phyloP scores from a whole-genome alignment of 2,113 vertebrate species.

The Vidua chalybeata region DNA sequence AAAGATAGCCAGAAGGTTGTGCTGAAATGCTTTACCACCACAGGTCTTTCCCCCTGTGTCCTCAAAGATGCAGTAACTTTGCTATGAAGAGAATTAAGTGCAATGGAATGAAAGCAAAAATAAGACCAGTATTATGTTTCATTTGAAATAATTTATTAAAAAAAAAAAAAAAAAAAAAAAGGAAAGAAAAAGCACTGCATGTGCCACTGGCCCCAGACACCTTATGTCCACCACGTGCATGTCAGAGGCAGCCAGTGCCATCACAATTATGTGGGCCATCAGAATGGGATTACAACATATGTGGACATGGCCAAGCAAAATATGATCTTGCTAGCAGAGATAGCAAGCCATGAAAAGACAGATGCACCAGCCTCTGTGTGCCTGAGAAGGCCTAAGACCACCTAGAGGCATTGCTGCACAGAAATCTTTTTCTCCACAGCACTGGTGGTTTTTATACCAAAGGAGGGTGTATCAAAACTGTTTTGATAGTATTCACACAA shows the following conservation, averaged over 20 bases:
- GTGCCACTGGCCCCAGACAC: no score
- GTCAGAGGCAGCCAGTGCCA: neutral
- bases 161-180: no score
- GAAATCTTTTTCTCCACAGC: neutral
- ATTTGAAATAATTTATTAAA: neutral
- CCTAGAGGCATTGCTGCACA: neutral
- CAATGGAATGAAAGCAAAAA: neutral
- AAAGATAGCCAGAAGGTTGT: neutral
- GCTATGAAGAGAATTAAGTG: neutral
- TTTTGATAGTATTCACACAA: neutral
- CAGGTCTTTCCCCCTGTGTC: neutral
- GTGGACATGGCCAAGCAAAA: neutral
- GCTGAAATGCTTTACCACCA: neutral
- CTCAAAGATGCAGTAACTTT: neutral
- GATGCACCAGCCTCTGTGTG: accelerated
- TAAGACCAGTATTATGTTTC: neutral
- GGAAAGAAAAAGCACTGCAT: neutral
- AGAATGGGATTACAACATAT: neutral
- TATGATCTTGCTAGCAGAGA: neutral
- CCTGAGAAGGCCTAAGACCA: neutral
- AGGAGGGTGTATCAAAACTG: neutral
- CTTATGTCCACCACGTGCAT: accelerated
- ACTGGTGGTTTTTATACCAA: neutral
- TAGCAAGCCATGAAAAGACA: neutral
- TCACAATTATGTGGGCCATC: accelerated